Conservation (phyloP, 1,140 invertebrate species). For the Cydia amplana region DNA sequence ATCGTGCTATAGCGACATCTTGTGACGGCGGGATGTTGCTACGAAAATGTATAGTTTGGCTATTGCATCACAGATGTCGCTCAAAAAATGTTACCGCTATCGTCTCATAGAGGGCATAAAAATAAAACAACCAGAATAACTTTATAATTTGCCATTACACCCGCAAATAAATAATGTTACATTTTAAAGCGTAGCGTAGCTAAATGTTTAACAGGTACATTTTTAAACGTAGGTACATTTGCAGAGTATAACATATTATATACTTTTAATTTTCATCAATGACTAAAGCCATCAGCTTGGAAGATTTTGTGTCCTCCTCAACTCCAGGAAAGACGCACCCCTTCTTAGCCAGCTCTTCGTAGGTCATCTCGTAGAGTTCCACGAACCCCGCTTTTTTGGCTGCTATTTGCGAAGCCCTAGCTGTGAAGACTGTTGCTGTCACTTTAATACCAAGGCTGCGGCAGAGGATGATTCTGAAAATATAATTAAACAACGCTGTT, state of each 20-base stretch:
- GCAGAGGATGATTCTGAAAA: slow-evolving; percentile 70
- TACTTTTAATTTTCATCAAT: slow-evolving; percentile 44
- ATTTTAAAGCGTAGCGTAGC: background rate
- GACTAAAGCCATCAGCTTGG: slow-evolving; percentile 68
- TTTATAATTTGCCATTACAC: background rate
- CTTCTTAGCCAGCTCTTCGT: slow-evolving; percentile 66
- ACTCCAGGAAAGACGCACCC: slow-evolving; percentile 69
- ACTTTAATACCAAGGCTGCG: slow-evolving; percentile 67
- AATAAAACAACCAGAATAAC: background rate
- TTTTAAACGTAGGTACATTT: background rate
- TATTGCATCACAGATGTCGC: background rate
- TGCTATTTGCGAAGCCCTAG: slow-evolving; percentile 71
- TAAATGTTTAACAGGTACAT: background rate
- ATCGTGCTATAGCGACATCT: background rate
- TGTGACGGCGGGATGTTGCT: background rate
- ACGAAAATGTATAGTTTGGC: background rate
- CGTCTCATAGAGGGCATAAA: background rate
- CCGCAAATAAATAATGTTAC: background rate
- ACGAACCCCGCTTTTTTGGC: slow-evolving; percentile 74
- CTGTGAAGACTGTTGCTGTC: slow-evolving; percentile 76
- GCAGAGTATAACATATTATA: background rate
- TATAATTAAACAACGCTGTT: slow-evolving; percentile 34
- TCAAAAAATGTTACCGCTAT: background rate
- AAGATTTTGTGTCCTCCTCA: slow-evolving; percentile 64
- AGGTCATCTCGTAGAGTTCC: slow-evolving; percentile 65